These are phyloP conservation scores for Scolanthus callimorphus DNA, from an alignment of 92 coral and sea anemone genomes.

Conservation along the genomic window DNA sequence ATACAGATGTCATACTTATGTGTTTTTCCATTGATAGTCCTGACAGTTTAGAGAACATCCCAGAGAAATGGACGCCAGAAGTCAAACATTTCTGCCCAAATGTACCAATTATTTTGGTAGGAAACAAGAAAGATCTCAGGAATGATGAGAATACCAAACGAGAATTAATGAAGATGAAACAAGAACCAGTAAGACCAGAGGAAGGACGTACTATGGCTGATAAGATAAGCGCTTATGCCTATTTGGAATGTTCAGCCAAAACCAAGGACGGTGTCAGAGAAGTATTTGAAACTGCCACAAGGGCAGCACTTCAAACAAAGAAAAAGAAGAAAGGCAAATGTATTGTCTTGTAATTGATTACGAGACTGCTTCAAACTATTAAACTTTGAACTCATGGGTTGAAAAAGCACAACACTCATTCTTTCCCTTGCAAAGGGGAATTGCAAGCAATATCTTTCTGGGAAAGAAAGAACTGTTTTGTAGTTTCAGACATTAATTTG, in stretches of 20 bases:
- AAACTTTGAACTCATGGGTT: constrained; percentile 23
- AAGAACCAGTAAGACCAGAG: constrained; percentile 83
- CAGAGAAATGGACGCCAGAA: constrained; percentile 99
- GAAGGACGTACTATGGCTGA: constrained; percentile 77
- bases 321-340: constrained; percentile 71
- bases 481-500: constrained; percentile 45
- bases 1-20: constrained; percentile 94
- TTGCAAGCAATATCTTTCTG: constrained; percentile 21
- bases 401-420: constrained; percentile 3
- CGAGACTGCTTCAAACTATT: constrained; percentile 19
- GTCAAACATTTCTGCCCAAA: constrained; percentile 97
- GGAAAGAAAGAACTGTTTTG: constrained; percentile 29
- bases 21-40: constrained; percentile 98
- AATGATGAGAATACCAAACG: constrained; percentile 91
- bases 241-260: constrained; percentile 97
- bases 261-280: constrained; percentile 95
- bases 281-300: constrained; percentile 82
- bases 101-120: constrained; percentile 96
- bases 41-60: constrained; percentile 96
- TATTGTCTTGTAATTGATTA: constrained; percentile 68
- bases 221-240: constrained; percentile 70
- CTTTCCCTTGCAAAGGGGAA: constrained; percentile 1
- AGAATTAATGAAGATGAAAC: constrained; percentile 94
- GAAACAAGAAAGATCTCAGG: constrained; percentile 96
- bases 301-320: constrained; percentile 84